Evolutionary conservation across 2,797 vertebrate species (phyloP), one percentile per base, ranked within the genome.

Genomic region (Pagetopsis macropterus): DNA sequence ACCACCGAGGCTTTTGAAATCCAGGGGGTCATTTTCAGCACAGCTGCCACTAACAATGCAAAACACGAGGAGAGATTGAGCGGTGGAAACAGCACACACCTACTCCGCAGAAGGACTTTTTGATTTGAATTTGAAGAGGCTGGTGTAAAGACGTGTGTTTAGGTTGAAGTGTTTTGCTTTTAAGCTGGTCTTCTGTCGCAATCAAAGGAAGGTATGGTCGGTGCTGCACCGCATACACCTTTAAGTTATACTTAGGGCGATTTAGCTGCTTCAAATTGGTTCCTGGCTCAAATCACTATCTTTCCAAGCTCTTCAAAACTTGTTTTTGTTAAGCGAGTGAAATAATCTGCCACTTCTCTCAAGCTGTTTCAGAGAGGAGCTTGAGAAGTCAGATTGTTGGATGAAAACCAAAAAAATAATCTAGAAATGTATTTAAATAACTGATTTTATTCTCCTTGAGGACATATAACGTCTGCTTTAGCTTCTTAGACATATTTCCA

Each of bases 1-100:
- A 54, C 52, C 70, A n/a, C 23, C 7, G n/a, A 76, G 61, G 62
- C 56, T 74, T 84, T 88, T 85, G 60, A 83, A 82, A 87, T 76
- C 51, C 49, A 3, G 50, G 78, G 65, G 88, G 87, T 87, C 83
- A 84, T 87, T 89, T 89, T 73, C 76, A 56, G 74, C 78, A 54
- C 78, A 81, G 75, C 70, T 80, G 79, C 70, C 75, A 64, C 82
- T 78, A 79, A 86, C 76, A 56, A 83, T 85, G 78, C 72, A 71
- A 73, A 86, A 74, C 21, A 21, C 48, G 66, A 65, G 60, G 46
- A 14, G 41, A 67, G 83, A 81, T n/a, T 64, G 73, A 76, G 57
- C 33, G 4, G 37, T 14, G 68, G 67, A 68, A 77, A 56, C 17
- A 4, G 46, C 58, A 1, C 5, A 59, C 45, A 62, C 27, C 48